phyloP scores from a whole-genome alignment of 1,140 invertebrate genomes.

The Drosophila repletoides region DNA sequence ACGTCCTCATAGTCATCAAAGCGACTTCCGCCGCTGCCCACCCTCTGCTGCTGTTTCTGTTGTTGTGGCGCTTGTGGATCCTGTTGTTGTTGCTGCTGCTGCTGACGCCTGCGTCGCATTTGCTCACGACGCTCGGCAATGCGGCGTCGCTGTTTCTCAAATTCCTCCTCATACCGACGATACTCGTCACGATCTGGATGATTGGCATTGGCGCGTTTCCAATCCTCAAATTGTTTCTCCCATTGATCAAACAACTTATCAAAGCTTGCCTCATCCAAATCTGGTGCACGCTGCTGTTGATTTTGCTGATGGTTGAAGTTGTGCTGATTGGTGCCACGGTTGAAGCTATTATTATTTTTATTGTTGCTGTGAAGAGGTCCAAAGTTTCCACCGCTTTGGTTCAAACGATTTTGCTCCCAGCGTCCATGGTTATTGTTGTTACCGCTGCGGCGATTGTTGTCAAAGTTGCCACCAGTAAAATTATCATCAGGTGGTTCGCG shows the following conservation, averaged over 20 bases:
- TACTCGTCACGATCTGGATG: conserved; percentile 93
- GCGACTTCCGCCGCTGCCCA: neutral
- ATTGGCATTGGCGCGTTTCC: conserved; percentile 92
- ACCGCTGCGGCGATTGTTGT: conserved; percentile 17
- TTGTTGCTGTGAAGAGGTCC: conserved; percentile 3
- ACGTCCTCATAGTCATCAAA: neutral
- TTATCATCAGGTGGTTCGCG: conserved; percentile 17
- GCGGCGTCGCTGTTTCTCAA: conserved; percentile 90
- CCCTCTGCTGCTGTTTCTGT: neutral
- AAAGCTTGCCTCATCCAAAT: conserved; percentile 89
- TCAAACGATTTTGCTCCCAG: conserved; percentile 22
- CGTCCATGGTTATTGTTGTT: conserved; percentile 24
- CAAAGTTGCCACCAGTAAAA: conserved; percentile 3
- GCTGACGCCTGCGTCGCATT: conserved; percentile 86
- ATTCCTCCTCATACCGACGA: conserved; percentile 91
- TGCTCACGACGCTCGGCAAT: conserved; percentile 89
- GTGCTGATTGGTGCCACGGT: conserved; percentile 37
- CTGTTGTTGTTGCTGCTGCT: conserved; percentile 20
- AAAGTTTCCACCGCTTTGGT: conserved; percentile 15
- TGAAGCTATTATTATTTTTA: conserved; percentile 20
- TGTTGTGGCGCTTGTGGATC: neutral
- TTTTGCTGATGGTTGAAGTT: conserved; percentile 36
- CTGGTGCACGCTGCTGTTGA: conserved; percentile 24
- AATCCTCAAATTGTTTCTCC: conserved; percentile 92
- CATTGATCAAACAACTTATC: conserved; percentile 92